These are phyloP conservation scores for Brachionus asplanchnoidis DNA, from an alignment of 1,140 invertebrate genomes.

Conservation along the genomic window DNA sequence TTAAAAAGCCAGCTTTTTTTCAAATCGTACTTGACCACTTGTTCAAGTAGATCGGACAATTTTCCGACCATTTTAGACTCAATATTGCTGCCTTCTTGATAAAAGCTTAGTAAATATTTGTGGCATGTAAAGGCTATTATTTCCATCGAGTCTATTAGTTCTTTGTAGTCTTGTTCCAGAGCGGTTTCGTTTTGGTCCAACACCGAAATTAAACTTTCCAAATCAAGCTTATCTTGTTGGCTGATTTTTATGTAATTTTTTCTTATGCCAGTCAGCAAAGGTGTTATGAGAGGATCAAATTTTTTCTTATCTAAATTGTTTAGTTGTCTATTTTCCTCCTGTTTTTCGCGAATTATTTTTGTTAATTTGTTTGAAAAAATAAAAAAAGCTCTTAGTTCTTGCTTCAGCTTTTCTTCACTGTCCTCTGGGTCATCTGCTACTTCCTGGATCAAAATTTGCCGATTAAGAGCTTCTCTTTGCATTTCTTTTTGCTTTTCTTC, in stretches of 20 bases:
- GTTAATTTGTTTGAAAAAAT: not conserved
- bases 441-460: not conserved
- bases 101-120: slow-evolving; percentile 8
- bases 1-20: not conserved
- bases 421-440: not conserved
- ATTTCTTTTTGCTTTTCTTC: not conserved
- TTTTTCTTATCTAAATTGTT: not conserved
- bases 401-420: not conserved
- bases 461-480: not conserved
- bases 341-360: not conserved
- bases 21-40: not conserved
- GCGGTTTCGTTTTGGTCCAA: not conserved
- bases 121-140: not conserved
- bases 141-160: not conserved
- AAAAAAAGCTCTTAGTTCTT: not conserved
- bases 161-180: not conserved
- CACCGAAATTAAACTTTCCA: not conserved
- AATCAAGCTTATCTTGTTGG: not conserved
- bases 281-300: not conserved
- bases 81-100: not conserved
- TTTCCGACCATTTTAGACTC: not conserved
- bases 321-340: not conserved
- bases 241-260: not conserved
- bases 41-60: not conserved
- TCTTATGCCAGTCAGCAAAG: not conserved